These are phyloP conservation scores for Salarias fasciatus DNA, from an alignment of 2,797 vertebrate genomes.

Conservation along the genomic window DNA sequence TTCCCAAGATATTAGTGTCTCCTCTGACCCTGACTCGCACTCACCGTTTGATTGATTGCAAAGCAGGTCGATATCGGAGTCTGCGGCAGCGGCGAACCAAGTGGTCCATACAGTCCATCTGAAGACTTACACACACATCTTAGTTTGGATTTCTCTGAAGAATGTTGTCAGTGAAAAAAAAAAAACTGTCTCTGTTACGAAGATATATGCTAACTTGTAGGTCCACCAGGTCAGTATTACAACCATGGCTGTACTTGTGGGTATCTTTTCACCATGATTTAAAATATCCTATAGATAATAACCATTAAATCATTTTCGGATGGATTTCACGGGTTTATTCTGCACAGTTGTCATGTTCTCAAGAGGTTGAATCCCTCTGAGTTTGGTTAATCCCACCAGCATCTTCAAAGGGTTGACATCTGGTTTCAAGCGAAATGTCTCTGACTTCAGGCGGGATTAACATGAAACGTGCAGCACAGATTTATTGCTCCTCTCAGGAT, in stretches of 20 bases:
- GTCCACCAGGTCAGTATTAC: no score
- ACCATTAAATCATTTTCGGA: no score
- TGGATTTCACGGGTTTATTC: no score
- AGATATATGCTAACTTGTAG: no score
- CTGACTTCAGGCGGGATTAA: background rate
- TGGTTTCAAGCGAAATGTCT: background rate
- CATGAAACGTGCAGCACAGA: background rate
- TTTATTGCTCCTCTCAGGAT: no score
- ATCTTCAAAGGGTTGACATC: background rate
- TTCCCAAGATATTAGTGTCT: conserved; percentile 51
- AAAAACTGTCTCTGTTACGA: background rate
- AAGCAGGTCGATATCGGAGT: conserved; percentile 60
- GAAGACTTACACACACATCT: conserved; percentile 15
- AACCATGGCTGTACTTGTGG: no score
- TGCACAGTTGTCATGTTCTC: background rate
- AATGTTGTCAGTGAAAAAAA: background rate
- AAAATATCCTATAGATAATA: no score
- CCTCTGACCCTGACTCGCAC: conserved; percentile 53
- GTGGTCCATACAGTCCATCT: conserved; percentile 7
- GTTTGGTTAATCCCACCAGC: background rate
- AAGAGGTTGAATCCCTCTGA: no score
- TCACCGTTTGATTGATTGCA: conserved; percentile 55
- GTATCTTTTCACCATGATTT: background rate
- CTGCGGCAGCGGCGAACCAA: conserved; percentile 26
- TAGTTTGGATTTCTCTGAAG: conserved; percentile 1